Evolutionary conservation across 2,888 invertebrate genomes (phyloP).

Genomic region (Drosophila pullipes): DNA sequence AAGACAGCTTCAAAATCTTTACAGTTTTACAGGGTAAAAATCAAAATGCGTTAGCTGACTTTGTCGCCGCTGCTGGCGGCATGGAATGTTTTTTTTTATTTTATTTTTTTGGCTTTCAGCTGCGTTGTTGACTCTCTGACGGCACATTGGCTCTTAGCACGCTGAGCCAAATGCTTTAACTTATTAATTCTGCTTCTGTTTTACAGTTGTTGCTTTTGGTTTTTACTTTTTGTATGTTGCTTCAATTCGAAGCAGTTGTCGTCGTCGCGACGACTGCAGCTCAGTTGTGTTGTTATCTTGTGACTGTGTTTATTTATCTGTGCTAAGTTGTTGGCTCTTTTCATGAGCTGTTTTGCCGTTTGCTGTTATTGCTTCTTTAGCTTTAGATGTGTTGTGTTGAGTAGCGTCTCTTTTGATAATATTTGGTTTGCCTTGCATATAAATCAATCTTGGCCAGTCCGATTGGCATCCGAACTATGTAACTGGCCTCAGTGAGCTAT

Average conservation of each 20-base stretch:
- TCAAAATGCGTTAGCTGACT: constrained; percentile 48
- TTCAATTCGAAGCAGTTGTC: constrained; percentile 38
- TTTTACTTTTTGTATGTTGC: constrained; percentile 42
- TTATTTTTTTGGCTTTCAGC: constrained; percentile 21
- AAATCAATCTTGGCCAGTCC: constrained; percentile 78
- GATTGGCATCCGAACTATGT: constrained; percentile 75
- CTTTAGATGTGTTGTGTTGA: constrained; percentile 30
- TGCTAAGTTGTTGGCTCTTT: constrained; percentile 56
- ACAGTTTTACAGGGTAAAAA: constrained; percentile 27
- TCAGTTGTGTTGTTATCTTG: constrained; percentile 58
- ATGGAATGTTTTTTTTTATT: neutral
- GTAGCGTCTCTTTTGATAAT: constrained; percentile 76
- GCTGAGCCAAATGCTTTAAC: constrained; percentile 46
- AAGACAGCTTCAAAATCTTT: neutral
- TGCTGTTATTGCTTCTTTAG: constrained; percentile 13
- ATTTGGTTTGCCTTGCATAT: constrained; percentile 79
- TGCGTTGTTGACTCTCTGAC: constrained; percentile 44
- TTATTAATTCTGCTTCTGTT: constrained; percentile 68
- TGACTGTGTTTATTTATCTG: constrained; percentile 60
- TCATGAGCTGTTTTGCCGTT: constrained; percentile 50
- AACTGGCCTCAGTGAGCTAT: constrained; percentile 28
- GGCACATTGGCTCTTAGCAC: constrained; percentile 32
- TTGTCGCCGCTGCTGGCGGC: constrained; percentile 19
- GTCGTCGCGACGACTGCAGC: constrained; percentile 56
- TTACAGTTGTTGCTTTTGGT: constrained; percentile 42